Evolutionary conservation across 2,888 invertebrate genomes (phyloP).

Genomic region (Leptinotarsa juncta): DNA sequence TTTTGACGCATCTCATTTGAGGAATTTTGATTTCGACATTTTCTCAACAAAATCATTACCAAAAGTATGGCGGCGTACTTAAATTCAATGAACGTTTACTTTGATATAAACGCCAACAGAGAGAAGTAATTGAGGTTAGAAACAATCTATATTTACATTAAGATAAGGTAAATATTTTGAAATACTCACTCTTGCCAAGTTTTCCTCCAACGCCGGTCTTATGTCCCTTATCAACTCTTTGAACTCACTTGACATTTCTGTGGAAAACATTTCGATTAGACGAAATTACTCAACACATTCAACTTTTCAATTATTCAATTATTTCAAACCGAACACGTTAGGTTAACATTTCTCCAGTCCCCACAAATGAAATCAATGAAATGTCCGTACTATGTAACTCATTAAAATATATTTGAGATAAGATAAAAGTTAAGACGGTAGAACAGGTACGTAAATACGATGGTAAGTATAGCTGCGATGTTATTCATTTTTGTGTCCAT

Average conservation of each 20-base stretch:
- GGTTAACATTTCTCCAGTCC: not conserved
- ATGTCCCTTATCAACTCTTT: slow-evolving; percentile 67
- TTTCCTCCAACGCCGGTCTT: slow-evolving; percentile 71
- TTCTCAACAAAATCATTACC: no score
- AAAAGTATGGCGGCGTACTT: no score
- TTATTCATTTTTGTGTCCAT: not conserved
- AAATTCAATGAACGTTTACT: no score
- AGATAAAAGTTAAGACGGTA: slow-evolving; percentile 16
- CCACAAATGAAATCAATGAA: not conserved
- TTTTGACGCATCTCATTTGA: no score
- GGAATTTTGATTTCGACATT: no score
- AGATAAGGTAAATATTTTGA: not conserved
- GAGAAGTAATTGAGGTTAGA: not conserved
- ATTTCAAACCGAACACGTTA: slow-evolving; percentile 21
- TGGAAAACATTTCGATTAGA: slow-evolving; percentile 52
- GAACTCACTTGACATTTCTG: slow-evolving; percentile 68
- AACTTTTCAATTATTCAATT: not conserved
- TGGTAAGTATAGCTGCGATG: not conserved
- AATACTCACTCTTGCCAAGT: slow-evolving; percentile 70
- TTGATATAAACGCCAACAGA: not conserved
- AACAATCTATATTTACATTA: not conserved
- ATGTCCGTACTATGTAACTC: slow-evolving; percentile 12
- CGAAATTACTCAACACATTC: slow-evolving; percentile 19
- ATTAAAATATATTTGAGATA: slow-evolving; percentile 20
- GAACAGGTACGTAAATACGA: slow-evolving; percentile 5